phyloP scores from a whole-genome alignment of 2,113 vertebrate species.

The Muntiacus muntjak region DNA sequence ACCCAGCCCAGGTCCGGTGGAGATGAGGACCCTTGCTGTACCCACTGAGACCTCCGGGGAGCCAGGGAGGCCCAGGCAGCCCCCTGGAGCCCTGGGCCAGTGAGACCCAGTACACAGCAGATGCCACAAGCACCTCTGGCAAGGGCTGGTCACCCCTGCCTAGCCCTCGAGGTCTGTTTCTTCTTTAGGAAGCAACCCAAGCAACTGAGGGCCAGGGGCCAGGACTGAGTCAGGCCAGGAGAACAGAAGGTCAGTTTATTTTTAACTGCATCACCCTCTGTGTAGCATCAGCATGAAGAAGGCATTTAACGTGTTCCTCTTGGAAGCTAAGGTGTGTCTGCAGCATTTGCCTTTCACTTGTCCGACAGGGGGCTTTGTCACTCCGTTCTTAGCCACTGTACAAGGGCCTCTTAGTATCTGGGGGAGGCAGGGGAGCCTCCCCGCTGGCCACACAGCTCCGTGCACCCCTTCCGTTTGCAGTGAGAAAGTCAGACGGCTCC shows the following conservation, averaged over 20 bases:
- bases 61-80: background rate
- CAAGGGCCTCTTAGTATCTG: background rate
- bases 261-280: background rate
- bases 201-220: background rate
- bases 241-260: background rate
- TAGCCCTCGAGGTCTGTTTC: background rate
- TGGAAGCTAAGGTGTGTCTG: background rate
- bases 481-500: accelerated
- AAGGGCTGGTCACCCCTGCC: background rate
- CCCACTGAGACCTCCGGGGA: background rate
- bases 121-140: background rate
- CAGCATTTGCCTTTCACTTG: background rate
- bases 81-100: accelerated
- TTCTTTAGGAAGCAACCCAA: background rate
- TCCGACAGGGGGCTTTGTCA: background rate
- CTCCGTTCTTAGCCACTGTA: background rate
- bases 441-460: background rate
- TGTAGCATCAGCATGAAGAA: background rate
- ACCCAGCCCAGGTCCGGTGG: background rate
- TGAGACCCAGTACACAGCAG: background rate
- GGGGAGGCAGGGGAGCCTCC: too few species aligned
- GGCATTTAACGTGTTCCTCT: background rate
- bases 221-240: background rate
- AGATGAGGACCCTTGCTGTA: accelerated
- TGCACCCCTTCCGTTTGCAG: accelerated